Percentiles rank a stretch among this genome's conserved stretches.
phyloP scores from a whole-genome alignment of 2,888 invertebrate genomes.

The Polyommatus iphigenia region DNA sequence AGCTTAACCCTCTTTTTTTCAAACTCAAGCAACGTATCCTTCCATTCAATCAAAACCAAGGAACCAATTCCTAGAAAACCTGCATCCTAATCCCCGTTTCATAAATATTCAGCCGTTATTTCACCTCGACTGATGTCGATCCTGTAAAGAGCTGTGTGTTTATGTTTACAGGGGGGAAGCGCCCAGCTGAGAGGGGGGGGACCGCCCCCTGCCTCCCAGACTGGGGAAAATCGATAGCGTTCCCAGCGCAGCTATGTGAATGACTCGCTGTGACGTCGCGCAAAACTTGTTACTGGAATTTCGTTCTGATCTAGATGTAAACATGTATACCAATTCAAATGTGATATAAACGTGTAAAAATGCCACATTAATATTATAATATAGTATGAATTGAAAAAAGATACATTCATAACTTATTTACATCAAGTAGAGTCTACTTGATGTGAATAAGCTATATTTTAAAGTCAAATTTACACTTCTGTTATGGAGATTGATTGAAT shows the following conservation, averaged over 20 bases:
- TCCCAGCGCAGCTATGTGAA: conserved; percentile 51
- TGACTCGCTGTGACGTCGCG: conserved; percentile 46
- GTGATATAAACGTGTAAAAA: too few relatives aligned
- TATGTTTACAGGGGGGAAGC: conserved; percentile 71
- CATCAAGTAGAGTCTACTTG: background rate
- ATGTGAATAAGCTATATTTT: background rate
- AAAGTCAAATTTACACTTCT: background rate
- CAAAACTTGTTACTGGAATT: conserved; percentile 37
- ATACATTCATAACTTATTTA: too few relatives aligned
- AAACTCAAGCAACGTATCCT: background rate
- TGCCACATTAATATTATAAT: too few relatives aligned
- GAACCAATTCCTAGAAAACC: conserved; percentile 60
- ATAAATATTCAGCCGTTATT: conserved; percentile 78
- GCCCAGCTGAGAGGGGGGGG: conserved; percentile 63
- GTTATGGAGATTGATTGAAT: background rate
- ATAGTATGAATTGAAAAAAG: too few relatives aligned
- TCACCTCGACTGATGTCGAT: conserved; percentile 75
- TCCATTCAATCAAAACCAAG: conserved; percentile 1
- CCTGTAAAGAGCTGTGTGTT: conserved; percentile 64
- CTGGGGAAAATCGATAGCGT: conserved; percentile 74
- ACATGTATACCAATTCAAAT: background rate
- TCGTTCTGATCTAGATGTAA: background rate
- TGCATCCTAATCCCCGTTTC: conserved; percentile 72
- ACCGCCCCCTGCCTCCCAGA: conserved; percentile 44
- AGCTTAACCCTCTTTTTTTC: background rate